Percentiles rank a stretch among this genome's conserved stretches.
Evolutionary conservation across 2,888 invertebrate species (phyloP).

Genomic region (Pyrocoelia pectoralis): DNA sequence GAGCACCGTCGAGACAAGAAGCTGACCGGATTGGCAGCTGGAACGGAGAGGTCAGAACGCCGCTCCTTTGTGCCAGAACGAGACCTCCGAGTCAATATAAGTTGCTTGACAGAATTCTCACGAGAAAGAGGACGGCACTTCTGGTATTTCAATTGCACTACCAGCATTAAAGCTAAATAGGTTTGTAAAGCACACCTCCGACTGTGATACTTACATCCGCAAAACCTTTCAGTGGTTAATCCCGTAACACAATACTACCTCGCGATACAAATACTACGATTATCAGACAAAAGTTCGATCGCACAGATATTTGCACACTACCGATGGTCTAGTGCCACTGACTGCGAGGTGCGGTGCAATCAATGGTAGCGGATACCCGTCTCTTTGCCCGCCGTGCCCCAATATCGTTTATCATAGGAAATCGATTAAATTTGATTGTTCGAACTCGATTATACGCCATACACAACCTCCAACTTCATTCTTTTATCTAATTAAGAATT

Average conservation of each 20-base stretch:
- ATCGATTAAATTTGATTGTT: constrained; percentile 15
- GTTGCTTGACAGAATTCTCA: constrained; percentile 28
- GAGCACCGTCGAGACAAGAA: constrained; percentile 35
- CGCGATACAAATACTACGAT: constrained; percentile 4
- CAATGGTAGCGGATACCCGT: constrained; percentile 22
- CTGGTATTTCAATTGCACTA: constrained; percentile 39
- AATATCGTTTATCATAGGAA: constrained; percentile 12
- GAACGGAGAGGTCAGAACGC: constrained; percentile 42
- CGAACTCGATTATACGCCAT: constrained; percentile 9
- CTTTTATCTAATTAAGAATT: constrained; percentile 8
- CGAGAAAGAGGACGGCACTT: constrained; percentile 35
- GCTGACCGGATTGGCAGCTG: constrained; percentile 41
- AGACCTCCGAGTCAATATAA: constrained; percentile 39
- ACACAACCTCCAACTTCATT: neutral
- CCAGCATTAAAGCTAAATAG: constrained; percentile 37
- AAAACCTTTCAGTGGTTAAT: neutral
- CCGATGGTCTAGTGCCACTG: constrained; percentile 15
- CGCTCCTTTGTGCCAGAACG: constrained; percentile 47
- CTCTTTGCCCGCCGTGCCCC: constrained; percentile 17
- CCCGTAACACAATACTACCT: constrained; percentile 1
- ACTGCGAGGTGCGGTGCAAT: constrained; percentile 17
- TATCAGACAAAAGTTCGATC: constrained; percentile 7
- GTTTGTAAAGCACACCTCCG: constrained; percentile 29
- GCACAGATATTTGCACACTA: constrained; percentile 24
- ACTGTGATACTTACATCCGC: neutral